Conservation (phyloP, 2,888 invertebrate genomes). For the Brenthis ino region DNA sequence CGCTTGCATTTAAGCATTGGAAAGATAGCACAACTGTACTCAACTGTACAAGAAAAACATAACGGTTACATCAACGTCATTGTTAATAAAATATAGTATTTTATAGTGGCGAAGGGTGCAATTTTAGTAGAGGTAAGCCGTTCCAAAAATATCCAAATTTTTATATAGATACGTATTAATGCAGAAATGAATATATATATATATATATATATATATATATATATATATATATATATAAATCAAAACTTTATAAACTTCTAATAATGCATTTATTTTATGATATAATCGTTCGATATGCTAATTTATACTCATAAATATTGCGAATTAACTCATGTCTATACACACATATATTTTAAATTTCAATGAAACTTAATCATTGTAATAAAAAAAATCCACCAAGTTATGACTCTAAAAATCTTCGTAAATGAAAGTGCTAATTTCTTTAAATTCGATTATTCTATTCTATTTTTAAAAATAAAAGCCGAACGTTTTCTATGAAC, state of each 20-base stretch:
- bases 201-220: too few relatives aligned
- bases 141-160: too few relatives aligned
- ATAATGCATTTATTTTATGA: not conserved
- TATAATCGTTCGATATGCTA: slow-evolving; percentile 9
- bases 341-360: not conserved
- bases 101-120: too few relatives aligned
- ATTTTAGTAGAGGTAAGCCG: too few relatives aligned
- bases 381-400: not conserved
- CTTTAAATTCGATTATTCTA: not conserved
- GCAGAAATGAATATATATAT: too few relatives aligned
- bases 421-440: slow-evolving; percentile 19
- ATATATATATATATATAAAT: not conserved
- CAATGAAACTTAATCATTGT: not conserved
- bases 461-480: slow-evolving; percentile 8
- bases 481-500: not conserved
- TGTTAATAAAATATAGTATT: too few relatives aligned
- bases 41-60: too few relatives aligned
- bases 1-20: not conserved
- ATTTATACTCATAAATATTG: not conserved
- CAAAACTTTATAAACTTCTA: not conserved
- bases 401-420: slow-evolving; percentile 16
- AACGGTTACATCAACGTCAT: too few relatives aligned
- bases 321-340: not conserved
- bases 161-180: too few relatives aligned
- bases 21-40: too few relatives aligned